Conservation (phyloP, 2,797 vertebrate genomes). For the Chromis chromis region DNA sequence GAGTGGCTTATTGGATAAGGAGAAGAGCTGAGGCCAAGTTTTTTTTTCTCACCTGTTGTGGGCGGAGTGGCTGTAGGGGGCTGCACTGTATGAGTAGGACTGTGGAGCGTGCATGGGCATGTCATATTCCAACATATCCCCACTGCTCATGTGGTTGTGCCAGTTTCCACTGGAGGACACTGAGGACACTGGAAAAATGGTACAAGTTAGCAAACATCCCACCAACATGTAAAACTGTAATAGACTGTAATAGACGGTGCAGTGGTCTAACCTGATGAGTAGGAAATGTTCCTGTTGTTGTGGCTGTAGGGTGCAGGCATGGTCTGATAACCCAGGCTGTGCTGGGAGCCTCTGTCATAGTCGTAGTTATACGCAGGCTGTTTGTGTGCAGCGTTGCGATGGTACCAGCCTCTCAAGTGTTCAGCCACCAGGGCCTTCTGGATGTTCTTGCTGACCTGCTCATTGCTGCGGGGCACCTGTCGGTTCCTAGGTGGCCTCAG, state of each 20-base stretch:
- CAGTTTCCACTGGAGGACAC: constrained; percentile 87
- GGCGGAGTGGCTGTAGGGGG: constrained; percentile 86
- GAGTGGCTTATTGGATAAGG: constrained; percentile 72
- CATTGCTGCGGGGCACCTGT: constrained; percentile 77
- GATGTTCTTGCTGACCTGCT: constrained; percentile 88
- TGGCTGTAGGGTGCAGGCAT: constrained; percentile 86
- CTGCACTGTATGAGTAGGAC: constrained; percentile 85
- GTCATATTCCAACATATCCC: constrained; percentile 86
- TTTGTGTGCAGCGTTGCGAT: constrained; percentile 89
- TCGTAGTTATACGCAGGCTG: constrained; percentile 84
- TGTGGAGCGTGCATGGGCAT: constrained; percentile 80
- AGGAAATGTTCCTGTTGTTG: constrained; percentile 85
- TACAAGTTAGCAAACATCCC: constrained; percentile 21
- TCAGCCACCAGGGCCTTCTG: constrained; percentile 94
- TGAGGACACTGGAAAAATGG: constrained; percentile 82
- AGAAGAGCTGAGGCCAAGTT: constrained; percentile 52
- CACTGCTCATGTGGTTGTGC: constrained; percentile 82
- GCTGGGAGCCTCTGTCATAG: constrained; percentile 89
- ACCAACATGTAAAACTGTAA: not conserved
- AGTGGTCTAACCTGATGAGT: constrained; percentile 87
- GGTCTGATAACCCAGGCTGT: constrained; percentile 88
- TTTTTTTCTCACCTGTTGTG: constrained; percentile 90
- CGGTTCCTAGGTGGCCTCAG: constrained; percentile 89
- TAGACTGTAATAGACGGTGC: too few species aligned
- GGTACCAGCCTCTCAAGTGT: constrained; percentile 96